A percentile compares a stretch with the other conserved stretches of the same genome.
Evolutionary conservation across 2,888 invertebrate species (phyloP).

Genomic region (Eurois occulta): DNA sequence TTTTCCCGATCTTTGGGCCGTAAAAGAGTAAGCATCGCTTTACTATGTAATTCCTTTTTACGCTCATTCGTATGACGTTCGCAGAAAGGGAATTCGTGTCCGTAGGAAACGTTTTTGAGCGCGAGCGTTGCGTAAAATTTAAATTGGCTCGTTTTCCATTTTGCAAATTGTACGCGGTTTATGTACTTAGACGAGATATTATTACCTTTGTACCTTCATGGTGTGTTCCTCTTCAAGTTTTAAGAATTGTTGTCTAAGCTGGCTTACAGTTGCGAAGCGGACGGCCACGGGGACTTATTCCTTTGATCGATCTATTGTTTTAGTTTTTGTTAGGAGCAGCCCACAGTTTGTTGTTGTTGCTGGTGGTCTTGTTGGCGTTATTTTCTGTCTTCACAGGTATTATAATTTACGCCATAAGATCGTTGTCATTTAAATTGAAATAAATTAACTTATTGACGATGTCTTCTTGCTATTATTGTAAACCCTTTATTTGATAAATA

Average conservation of each 20-base stretch:
- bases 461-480: not conserved
- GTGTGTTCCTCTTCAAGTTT: constrained; percentile 47
- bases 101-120: constrained; percentile 64
- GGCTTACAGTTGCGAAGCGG: constrained; percentile 39
- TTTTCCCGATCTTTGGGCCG: constrained; percentile 82
- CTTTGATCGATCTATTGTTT: constrained; percentile 49
- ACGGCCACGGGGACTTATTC: constrained; percentile 31
- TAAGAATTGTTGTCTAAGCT: constrained; percentile 42
- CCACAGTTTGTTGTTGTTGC: constrained; percentile 25
- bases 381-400: constrained; percentile 5
- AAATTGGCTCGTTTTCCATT: constrained; percentile 75
- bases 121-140: constrained; percentile 74
- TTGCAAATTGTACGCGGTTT: constrained; percentile 63
- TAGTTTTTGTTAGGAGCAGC: constrained; percentile 42
- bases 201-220: constrained; percentile 40
- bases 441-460: not conserved
- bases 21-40: constrained; percentile 84
- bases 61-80: constrained; percentile 75
- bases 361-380: constrained; percentile 4
- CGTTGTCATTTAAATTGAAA: not conserved
- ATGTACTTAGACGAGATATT: constrained; percentile 57
- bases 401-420: not conserved
- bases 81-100: constrained; percentile 75
- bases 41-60: constrained; percentile 84
- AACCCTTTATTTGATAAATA: not conserved